phyloP scores from a whole-genome alignment of 2,797 vertebrate genomes.

The Chaenodraco wilsoni region DNA sequence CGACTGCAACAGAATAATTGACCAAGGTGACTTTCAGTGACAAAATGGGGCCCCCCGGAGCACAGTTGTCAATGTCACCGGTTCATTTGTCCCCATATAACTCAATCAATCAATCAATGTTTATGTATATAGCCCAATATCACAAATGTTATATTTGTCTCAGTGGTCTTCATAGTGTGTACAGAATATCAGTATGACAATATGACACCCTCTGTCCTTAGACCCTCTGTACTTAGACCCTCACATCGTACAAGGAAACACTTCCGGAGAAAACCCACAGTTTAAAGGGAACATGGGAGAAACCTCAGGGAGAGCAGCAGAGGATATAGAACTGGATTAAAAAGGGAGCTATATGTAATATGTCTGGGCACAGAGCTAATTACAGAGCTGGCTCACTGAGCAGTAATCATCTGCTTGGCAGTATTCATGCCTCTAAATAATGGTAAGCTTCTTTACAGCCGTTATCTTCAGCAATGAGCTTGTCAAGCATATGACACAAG shows the following conservation, averaged over 20 bases:
- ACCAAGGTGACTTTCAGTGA: slow-evolving; percentile 31
- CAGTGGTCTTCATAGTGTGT: no score
- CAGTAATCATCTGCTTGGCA: slow-evolving; percentile 23
- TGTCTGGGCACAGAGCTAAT: slow-evolving; percentile 30
- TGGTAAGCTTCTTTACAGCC: slow-evolving; percentile 6
- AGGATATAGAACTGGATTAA: slow-evolving; percentile 11
- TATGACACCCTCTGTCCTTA: no score
- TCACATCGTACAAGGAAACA: no score
- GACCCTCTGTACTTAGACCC: no score
- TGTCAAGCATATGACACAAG: slow-evolving; percentile 10
- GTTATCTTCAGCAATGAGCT: slow-evolving; percentile 17
- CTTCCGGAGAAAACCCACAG: no score
- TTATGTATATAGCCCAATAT: no score
- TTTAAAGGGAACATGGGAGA: no score
- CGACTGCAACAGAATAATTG: slow-evolving; percentile 23
- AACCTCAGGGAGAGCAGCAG: no score
- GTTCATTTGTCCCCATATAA: slow-evolving; percentile 2
- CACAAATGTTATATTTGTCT: no score
- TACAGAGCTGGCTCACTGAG: slow-evolving; percentile 14
- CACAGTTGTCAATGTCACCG: slow-evolving; percentile 38
- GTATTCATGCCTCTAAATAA: slow-evolving; percentile 10
- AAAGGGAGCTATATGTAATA: slow-evolving; percentile 32
- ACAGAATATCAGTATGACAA: no score
- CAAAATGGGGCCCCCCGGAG: slow-evolving; percentile 6
- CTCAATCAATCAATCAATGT: no score